These are phyloP conservation scores for Rhinogobius similis DNA, from an alignment of 2,113 vertebrate species.

Conservation along the genomic window DNA sequence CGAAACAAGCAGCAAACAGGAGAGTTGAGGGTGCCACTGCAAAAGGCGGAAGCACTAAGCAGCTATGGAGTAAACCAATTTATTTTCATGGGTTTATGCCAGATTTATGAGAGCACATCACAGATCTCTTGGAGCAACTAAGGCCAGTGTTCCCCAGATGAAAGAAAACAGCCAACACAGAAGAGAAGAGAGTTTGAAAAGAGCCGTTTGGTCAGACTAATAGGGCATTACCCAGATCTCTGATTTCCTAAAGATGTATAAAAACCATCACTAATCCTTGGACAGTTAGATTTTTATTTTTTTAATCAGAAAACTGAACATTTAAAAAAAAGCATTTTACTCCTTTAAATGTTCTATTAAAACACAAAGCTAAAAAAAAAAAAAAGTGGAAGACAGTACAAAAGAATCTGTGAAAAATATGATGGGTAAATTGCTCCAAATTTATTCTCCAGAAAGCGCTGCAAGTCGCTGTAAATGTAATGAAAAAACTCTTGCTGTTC, in stretches of 20 bases:
- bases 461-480: no score
- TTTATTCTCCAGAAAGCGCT: conserved; percentile 20
- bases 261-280: conserved; percentile 27
- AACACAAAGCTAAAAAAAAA: background rate
- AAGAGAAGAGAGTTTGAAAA: no score
- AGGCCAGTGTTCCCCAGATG: conserved; percentile 69
- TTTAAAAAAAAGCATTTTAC: no score
- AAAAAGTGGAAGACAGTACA: conserved; percentile 14
- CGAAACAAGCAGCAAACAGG: conserved; percentile 44
- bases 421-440: conserved; percentile 39
- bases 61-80: conserved; percentile 54
- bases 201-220: conserved; percentile 64
- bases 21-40: conserved; percentile 27
- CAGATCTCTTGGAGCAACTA: conserved; percentile 68
- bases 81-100: conserved; percentile 47
- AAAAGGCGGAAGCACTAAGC: background rate
- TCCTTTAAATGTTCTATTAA: conserved; percentile 18
- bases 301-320: background rate
- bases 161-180: no score
- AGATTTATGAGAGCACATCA: conserved; percentile 66
- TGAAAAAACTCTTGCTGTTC: no score
- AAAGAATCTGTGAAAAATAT: conserved; percentile 21
- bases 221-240: conserved; percentile 51
- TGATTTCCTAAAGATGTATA: conserved; percentile 34
- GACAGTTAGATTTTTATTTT: conserved; percentile 17